These are phyloP conservation scores for Lamellibrachia satsuma DNA, from an alignment of 2,888 invertebrate genomes.

Conservation along the genomic window DNA sequence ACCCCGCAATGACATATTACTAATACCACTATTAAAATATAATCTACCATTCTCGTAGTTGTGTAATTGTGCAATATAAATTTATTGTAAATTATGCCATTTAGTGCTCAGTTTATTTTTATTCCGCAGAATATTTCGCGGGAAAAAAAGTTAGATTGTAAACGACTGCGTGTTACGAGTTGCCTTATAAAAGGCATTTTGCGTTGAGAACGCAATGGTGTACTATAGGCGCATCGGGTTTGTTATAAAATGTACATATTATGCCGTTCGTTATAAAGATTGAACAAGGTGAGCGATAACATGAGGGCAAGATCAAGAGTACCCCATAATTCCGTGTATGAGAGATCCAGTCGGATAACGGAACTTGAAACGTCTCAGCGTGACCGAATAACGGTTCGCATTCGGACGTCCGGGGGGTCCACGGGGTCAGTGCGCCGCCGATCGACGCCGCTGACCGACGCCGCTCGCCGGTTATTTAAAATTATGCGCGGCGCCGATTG, in stretches of 20 bases:
- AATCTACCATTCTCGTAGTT: not conserved
- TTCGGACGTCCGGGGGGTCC: not conserved
- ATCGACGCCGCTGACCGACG: not conserved
- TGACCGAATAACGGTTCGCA: not conserved
- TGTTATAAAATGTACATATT: no score
- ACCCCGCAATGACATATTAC: not conserved
- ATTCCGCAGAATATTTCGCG: not conserved
- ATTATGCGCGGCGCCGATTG: not conserved
- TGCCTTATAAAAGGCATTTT: not conserved
- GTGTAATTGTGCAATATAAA: not conserved
- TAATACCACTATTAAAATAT: not conserved
- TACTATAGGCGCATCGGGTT: no score
- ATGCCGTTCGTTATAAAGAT: no score
- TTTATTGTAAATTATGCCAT: not conserved
- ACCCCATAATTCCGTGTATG: no score
- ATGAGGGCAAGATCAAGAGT: no score
- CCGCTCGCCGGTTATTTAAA: not conserved
- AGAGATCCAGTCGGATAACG: not conserved
- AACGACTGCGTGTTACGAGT: not conserved
- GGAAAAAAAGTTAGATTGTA: no score
- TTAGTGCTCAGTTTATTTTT: not conserved
- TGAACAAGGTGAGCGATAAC: no score
- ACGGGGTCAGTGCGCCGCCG: not conserved
- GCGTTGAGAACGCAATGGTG: no score
- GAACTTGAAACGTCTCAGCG: not conserved